Percentiles rank a stretch among this genome's conserved stretches.
Evolutionary conservation across 2,797 vertebrate species (phyloP).

Genomic region (Caiman crocodilus): DNA sequence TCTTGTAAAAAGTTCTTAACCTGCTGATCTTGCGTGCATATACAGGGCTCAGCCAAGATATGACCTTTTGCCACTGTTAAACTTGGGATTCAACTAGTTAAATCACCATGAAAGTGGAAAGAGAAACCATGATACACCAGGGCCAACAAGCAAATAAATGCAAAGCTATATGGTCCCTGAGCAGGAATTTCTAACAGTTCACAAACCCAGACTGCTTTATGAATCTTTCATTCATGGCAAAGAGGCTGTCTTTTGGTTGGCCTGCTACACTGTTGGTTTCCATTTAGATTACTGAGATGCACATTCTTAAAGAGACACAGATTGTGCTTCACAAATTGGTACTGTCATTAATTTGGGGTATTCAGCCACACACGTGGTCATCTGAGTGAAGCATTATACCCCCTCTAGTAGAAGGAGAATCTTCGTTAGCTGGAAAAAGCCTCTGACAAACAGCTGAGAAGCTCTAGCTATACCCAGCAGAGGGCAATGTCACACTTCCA

Average conservation of each 20-base stretch:
- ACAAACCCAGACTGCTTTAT: constrained; percentile 32
- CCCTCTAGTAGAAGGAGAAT: background rate
- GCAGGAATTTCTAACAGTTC: background rate
- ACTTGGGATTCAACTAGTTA: background rate
- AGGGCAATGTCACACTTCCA: background rate
- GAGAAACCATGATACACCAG: background rate
- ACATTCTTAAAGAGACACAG: background rate
- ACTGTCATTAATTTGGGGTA: background rate
- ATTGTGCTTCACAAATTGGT: background rate
- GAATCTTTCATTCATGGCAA: background rate
- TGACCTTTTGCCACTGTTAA: background rate
- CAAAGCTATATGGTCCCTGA: background rate
- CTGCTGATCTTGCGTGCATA: background rate
- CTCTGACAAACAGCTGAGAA: background rate
- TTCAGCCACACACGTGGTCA: background rate
- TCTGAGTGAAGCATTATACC: background rate
- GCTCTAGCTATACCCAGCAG: background rate
- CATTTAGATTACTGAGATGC: background rate
- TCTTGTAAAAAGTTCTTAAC: background rate
- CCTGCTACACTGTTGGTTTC: background rate
- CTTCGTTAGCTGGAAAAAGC: no score
- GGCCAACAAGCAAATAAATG: background rate
- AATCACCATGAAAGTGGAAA: background rate
- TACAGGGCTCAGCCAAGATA: background rate
- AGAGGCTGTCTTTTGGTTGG: constrained; percentile 13